Conservation (phyloP, 23 tunicate genomes). For the Corella eumyota region DNA sequence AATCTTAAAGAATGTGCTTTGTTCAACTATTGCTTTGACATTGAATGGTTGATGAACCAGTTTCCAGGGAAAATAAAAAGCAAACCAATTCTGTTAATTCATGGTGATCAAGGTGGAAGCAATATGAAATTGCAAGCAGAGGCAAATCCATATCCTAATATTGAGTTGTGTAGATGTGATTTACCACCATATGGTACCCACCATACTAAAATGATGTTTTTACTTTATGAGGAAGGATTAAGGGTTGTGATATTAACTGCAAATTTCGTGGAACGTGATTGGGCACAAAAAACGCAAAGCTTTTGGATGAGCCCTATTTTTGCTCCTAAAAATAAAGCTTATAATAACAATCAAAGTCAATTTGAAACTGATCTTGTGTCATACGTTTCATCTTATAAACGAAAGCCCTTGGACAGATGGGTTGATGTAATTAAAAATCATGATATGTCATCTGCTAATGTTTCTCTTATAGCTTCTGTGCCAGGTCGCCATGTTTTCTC, state of each 20-base stretch:
- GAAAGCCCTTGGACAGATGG: conserved; percentile 31
- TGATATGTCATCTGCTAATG: conserved; percentile 44
- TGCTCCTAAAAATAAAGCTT: background rate
- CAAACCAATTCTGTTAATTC: conserved; percentile 59
- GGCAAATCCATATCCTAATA: conserved; percentile 19
- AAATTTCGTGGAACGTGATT: conserved; percentile 64
- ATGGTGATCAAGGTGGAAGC: conserved; percentile 47
- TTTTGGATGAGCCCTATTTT: conserved; percentile 83
- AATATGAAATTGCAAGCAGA: conserved; percentile 9
- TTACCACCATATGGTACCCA: conserved; percentile 92
- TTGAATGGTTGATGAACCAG: conserved; percentile 69
- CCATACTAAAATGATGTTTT: conserved; percentile 94
- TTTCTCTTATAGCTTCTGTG: conserved; percentile 55
- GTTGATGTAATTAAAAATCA: conserved; percentile 34
- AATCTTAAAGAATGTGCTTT: conserved; percentile 37
- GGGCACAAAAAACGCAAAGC: conserved; percentile 79
- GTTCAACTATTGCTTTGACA: conserved; percentile 82
- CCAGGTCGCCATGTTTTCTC: conserved; percentile 71
- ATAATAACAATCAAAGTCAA: background rate
- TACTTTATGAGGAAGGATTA: conserved; percentile 38
- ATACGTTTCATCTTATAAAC: conserved; percentile 47
- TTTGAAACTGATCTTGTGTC: conserved; percentile 45
- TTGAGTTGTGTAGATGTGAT: conserved; percentile 43
- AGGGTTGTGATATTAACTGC: conserved; percentile 71
- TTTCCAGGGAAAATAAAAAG: conserved; percentile 20